Evolutionary conservation across 2,888 invertebrate species (phyloP), one percentile per base, ranked within the genome.

Genomic region (Limnephilus auricula): DNA sequence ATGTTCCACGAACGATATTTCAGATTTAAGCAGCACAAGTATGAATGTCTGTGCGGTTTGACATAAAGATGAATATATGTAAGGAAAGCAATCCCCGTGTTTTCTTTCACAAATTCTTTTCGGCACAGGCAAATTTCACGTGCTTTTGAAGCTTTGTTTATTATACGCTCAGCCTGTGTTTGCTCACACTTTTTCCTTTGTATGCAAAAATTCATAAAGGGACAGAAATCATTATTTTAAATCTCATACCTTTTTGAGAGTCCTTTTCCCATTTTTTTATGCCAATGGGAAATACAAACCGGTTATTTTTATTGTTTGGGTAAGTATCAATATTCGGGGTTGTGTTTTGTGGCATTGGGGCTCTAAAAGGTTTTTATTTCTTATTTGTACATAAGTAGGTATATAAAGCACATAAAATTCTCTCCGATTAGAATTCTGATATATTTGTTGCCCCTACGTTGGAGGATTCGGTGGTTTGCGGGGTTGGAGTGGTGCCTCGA

Each of bases 41-140:
- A 91, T 90, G 91, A 87, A 88, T 91, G 80, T 88, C 91, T 79
- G 40, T 89, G 40, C 65, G 89, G 90, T 89, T 89, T 90, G 92
- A 92, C 92, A 90, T 85, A 92, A 91, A 92, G 91, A 92, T 91
- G 92, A 92, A 93, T 91, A 93, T 93, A 93, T 93, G 91, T 88
- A 88, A 82, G 90, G 40, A 82, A 79, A 79, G 90, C 85, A 82
- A 90, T 90, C 85, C 45, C 10, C 12, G 31, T 83, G 87, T 78
- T 88, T 79, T 88, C 87, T 88, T 32, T 25, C 40, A 30, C 78
- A 32, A 32, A 78, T 88, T 88, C 32, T 34, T 88, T 78, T 65
- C 34, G 34, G 34, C 82, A 12, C 25, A 34, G 82, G 82, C 34
- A 34, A 82, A 34, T 82, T 82, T 82, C 82, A 82, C 25, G 82